A percentile compares a stretch with the other conserved stretches of the same genome.
Evolutionary conservation across 2,888 invertebrate genomes (phyloP).

Genomic region (Dryococelus australis): DNA sequence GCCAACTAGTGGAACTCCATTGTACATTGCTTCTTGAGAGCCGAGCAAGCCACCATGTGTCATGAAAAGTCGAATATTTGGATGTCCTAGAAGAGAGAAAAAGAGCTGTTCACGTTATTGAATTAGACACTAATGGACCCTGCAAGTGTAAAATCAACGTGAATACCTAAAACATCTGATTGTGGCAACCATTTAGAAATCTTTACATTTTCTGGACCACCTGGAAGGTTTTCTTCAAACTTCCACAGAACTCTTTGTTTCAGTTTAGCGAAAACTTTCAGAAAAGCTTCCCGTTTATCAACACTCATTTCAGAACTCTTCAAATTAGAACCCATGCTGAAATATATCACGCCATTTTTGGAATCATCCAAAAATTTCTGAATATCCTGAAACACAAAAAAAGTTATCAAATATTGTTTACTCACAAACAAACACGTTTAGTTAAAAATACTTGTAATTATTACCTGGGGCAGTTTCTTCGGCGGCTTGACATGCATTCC

Average conservation of each 20-base stretch:
- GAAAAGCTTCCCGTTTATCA: constrained; percentile 45
- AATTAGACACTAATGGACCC: background rate
- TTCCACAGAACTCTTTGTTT: constrained; percentile 53
- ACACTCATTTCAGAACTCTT: constrained; percentile 47
- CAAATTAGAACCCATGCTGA: constrained; percentile 51
- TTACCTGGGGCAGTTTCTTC: constrained; percentile 44
- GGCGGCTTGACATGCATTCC: constrained; percentile 52
- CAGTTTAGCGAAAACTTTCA: constrained; percentile 51
- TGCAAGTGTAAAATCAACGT: background rate
- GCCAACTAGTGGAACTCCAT: constrained; percentile 48
- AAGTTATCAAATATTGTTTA: background rate
- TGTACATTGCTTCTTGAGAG: constrained; percentile 51
- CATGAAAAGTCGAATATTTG: constrained; percentile 64
- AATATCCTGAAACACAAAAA: constrained; percentile 49
- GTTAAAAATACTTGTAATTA: background rate
- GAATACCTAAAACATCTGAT: constrained; percentile 57
- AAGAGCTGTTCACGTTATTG: constrained; percentile 53
- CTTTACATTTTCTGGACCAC: constrained; percentile 51
- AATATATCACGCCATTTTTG: constrained; percentile 49
- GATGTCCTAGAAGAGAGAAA: constrained; percentile 57
- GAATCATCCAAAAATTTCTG: constrained; percentile 48
- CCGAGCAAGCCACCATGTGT: constrained; percentile 68
- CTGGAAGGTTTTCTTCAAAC: constrained; percentile 50
- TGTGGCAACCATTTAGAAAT: constrained; percentile 53
- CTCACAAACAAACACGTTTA: background rate